Evolutionary conservation across 1,140 invertebrate species (phyloP).

Genomic region (Heliothis subflexa): DNA sequence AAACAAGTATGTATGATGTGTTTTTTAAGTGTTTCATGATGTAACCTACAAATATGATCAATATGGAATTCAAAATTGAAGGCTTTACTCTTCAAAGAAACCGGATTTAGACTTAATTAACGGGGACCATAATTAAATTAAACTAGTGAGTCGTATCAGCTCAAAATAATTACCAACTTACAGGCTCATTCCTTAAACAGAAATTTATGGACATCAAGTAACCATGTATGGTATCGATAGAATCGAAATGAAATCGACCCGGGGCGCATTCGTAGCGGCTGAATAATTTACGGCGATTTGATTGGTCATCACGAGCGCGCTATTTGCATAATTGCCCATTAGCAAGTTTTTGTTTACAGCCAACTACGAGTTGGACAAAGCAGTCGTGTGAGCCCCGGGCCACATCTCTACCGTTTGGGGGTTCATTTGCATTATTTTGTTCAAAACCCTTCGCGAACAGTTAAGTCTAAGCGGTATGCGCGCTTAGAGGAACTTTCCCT

Average conservation of each 20-base stretch:
- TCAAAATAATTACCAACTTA: background rate
- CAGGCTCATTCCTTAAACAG: constrained; percentile 17
- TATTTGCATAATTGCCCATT: constrained; percentile 82
- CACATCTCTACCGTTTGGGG: constrained; percentile 38
- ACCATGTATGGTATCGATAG: constrained; percentile 27
- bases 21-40: background rate
- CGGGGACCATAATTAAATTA: background rate
- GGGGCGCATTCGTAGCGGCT: constrained; percentile 54
- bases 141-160: background rate
- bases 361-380: constrained; percentile 54
- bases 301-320: constrained; percentile 68
- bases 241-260: constrained; percentile 48
- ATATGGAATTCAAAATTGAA: too few relatives aligned
- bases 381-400: constrained; percentile 50
- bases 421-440: constrained; percentile 55
- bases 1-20: background rate
- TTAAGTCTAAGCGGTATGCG: constrained; percentile 42
- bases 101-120: background rate
- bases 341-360: constrained; percentile 76
- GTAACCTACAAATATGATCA: too few relatives aligned
- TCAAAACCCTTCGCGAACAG: constrained; percentile 44
- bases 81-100: too few relatives aligned
- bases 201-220: constrained; percentile 14
- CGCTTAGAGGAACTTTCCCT: constrained; percentile 16
- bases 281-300: constrained; percentile 81